Conservation (phyloP, 2,113 vertebrate species). For the Eulemur rufifrons region DNA sequence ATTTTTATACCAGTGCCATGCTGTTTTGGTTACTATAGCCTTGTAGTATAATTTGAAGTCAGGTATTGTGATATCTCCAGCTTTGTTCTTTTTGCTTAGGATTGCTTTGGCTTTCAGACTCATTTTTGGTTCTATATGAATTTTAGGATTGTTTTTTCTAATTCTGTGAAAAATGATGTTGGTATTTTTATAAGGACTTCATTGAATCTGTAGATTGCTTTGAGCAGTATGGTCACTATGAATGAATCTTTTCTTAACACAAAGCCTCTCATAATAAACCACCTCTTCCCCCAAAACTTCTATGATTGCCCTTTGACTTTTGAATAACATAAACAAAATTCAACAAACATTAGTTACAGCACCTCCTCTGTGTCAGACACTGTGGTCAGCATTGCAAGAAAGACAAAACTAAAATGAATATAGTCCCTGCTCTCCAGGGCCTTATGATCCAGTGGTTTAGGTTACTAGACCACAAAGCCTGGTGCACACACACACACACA, state of each 20-base stretch:
- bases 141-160: no score
- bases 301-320: not conserved
- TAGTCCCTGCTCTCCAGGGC: not conserved
- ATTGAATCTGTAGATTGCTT: no score
- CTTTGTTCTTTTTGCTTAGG: no score
- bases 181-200: no score
- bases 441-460: not conserved
- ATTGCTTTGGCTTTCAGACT: no score
- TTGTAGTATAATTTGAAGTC: no score
- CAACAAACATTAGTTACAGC: not conserved
- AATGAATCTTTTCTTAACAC: not conserved
- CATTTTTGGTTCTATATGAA: no score
- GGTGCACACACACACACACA: rapidly evolving
- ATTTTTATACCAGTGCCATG: no score
- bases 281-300: not conserved
- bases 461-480: not conserved
- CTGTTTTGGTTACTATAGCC: no score
- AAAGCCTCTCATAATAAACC: not conserved
- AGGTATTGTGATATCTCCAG: no score
- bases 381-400: not conserved
- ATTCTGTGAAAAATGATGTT: no score
- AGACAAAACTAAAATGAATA: not conserved
- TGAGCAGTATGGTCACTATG: not conserved
- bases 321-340: not conserved
- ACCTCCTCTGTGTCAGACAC: not conserved